These are phyloP conservation scores for Antrozous pallidus DNA, from an alignment of 2,797 vertebrate genomes.

Conservation along the genomic window DNA sequence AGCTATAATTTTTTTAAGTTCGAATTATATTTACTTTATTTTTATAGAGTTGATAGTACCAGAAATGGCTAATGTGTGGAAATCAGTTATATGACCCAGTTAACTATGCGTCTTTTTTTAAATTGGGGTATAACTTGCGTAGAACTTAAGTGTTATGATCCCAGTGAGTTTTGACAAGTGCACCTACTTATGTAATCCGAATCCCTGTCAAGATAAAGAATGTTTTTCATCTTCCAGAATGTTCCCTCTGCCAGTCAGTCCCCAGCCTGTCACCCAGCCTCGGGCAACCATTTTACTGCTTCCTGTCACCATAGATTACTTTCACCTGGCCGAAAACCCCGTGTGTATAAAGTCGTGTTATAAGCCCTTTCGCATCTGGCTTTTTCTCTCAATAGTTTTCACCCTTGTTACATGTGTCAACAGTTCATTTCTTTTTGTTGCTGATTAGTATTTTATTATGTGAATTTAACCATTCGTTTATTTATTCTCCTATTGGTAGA, in stretches of 20 bases:
- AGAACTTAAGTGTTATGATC: not conserved
- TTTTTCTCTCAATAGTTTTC: not conserved
- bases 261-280: not conserved
- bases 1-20: not conserved
- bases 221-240: not conserved
- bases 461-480: not conserved
- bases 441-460: not conserved
- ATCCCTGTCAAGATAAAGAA: not conserved
- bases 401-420: not conserved
- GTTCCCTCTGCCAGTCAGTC: not conserved
- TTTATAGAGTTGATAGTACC: not conserved
- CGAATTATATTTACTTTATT: not conserved
- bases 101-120: not conserved
- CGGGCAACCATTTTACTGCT: not conserved
- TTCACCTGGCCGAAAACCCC: not conserved
- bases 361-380: not conserved
- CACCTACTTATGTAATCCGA: not conserved
- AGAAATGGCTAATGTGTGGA: not conserved
- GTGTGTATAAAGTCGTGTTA: not conserved
- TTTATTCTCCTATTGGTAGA: not conserved
- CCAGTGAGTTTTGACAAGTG: conserved; percentile 16
- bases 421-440: not conserved
- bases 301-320: not conserved
- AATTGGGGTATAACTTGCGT: not conserved
- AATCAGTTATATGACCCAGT: not conserved